Base-by-base conservation (phyloP, 1,140 invertebrate species). In the Drosophila seguyi region DNA sequence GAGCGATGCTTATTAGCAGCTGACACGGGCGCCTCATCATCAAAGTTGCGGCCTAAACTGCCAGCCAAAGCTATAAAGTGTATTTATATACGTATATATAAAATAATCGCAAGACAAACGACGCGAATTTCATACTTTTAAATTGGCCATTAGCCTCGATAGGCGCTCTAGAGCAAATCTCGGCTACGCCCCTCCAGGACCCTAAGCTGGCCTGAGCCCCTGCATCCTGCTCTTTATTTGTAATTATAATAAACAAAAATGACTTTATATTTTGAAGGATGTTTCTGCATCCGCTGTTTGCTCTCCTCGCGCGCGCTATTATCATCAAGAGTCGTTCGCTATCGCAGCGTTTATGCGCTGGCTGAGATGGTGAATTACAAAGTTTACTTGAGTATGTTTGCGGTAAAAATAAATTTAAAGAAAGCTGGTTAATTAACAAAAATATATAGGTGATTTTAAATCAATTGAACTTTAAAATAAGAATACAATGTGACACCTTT, bases 1-100 rank as follows among this genome's bases (percentile, higher is more conserved):
- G 62, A 77, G 81, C 75, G 78, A 90, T 88, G 84, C 84, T 88
- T 88, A 88, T 88, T 88, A 88, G 85, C 84, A 88, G 84, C 84
- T 88, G 84, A 88, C 84, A 88, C 69, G 82, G 73, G n/a, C 38
- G 74, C 55, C 81, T 82, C 69, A 73, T 73, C 69, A 73, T 80
- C 80, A 90, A 78, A 90, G 76, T 72, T 53, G 67, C 38, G 66
- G 61, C 62, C 62, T 55, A 45, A 69, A 68, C 47, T 53, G 62
- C 47, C 7, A 53, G 29, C 20, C 7, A 38, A 38, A 53, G 75
- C 72, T 74, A 20, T n/a, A 68, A 67, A 76, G 34, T 55, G 36
- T 55, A 56, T 25, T 44, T 59, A 27, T 34, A 65, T 44, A 61
- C n/a, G 13, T 55, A 75, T 44, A 69, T 56, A 65, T 44, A 69